Conservation (phyloP, 2,888 invertebrate species). For the Mesorhabditis sp. region DNA sequence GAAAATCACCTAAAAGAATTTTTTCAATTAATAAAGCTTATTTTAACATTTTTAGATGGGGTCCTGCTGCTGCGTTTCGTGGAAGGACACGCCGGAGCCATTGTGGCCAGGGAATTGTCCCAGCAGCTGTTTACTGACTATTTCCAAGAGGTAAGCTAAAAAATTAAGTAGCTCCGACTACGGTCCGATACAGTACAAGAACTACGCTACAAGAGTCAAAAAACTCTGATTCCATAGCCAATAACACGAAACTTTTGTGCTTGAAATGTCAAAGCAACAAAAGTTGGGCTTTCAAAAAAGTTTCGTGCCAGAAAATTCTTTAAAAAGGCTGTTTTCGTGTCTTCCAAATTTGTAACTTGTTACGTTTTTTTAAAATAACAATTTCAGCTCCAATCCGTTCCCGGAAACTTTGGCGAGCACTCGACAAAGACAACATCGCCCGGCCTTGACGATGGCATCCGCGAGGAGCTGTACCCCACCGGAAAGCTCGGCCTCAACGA, state of each 20-base stretch:
- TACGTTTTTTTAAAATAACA: not conserved
- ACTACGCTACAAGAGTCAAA: not conserved
- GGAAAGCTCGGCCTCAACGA: slow-evolving; percentile 34
- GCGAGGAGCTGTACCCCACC: slow-evolving; percentile 34
- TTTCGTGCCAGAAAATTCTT: not conserved
- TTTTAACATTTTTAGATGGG: slow-evolving; percentile 39
- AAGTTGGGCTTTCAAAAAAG: too few relatives aligned
- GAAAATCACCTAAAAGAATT: not conserved
- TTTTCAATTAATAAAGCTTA: not conserved
- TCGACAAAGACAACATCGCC: slow-evolving; percentile 50
- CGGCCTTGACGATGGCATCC: slow-evolving; percentile 34
- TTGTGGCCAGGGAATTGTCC: slow-evolving; percentile 53
- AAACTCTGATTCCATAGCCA: not conserved
- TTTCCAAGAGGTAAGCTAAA: slow-evolving; percentile 23
- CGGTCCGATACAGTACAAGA: not conserved
- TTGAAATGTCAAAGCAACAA: too few relatives aligned
- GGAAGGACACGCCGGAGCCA: slow-evolving; percentile 57
- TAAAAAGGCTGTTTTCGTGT: not conserved
- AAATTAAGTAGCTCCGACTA: too few relatives aligned
- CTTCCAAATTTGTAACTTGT: not conserved
- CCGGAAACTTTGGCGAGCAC: slow-evolving; percentile 12
- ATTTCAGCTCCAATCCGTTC: too few relatives aligned
- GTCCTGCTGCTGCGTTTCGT: slow-evolving; percentile 56
- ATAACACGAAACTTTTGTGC: not conserved
- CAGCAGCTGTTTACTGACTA: slow-evolving; percentile 46